Base-by-base conservation (phyloP, 2,113 vertebrate species). In the Diphyllodes magnificus region DNA sequence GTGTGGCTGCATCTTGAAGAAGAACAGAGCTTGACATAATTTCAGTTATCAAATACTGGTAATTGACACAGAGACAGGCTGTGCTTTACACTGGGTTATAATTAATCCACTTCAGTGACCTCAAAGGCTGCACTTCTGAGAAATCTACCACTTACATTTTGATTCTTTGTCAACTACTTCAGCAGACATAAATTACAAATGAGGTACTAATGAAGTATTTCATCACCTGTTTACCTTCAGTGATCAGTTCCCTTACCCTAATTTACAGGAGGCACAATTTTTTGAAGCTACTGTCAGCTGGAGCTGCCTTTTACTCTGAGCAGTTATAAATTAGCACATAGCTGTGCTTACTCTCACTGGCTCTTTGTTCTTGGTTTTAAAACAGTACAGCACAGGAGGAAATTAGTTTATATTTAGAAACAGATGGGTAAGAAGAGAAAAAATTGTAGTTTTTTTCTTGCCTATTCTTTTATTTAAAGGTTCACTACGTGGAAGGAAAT, bases 51-150 rank as follows among this genome's bases (percentile, higher is more conserved):
- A 97, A 97, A 97, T 86, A 88, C 94, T 77, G 70, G 97, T 97
- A 97, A 98, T 97, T 98, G 98, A 97, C 95, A 95, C 91, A 96
- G 97, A 98, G 97, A 97, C 97, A 97, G 96, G 97, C 97, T 91
- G 94, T 75, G 95, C 98, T 97, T 97, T 97, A 93, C 97, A 96
- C 97, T 95, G 94, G 88, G 86, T 97, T 97, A 87, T 98, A 97
- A 97, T 97, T 97, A 96, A 97, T 97, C 97, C 97, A 97, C 97
- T 94, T 96, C 91, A 83, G 85, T 98, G 98, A 98, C 98, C 98
- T 95, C 97, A 90, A 95, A 95, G 97, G 88, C 96, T 97, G 90
- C 95, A 97, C 97, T 97, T 97, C 97, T 97, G 96, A 97, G 97
- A 96, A 96, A 95, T 92, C 96, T 96, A 93, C 95, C 93, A 91